Evolutionary conservation across 2,113 vertebrate genomes (phyloP).

Genomic region (Thinocorus orbignyianus): DNA sequence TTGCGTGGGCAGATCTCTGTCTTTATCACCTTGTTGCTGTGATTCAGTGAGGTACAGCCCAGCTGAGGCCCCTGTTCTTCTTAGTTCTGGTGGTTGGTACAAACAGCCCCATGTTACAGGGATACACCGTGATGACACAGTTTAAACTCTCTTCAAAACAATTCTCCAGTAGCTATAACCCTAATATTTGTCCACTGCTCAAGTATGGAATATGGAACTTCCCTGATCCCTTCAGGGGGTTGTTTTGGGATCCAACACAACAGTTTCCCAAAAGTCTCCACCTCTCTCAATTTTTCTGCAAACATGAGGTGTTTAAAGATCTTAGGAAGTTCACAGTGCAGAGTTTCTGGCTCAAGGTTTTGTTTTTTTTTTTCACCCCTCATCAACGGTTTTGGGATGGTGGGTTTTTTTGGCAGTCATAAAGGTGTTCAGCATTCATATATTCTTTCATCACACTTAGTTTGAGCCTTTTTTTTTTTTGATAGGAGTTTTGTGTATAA

Average conservation of each 20-base stretch:
- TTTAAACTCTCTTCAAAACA: not conserved
- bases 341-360: not conserved
- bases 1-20: not conserved
- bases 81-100: not conserved
- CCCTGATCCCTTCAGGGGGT: not conserved
- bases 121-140: not conserved
- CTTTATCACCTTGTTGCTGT: not conserved
- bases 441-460: not conserved
- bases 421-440: not conserved
- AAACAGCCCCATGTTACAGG: not conserved
- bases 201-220: not conserved
- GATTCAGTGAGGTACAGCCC: not conserved
- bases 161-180: not conserved
- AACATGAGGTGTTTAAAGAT: not conserved
- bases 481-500: not conserved
- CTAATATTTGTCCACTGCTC: not conserved
- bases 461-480: slow-evolving; percentile 21
- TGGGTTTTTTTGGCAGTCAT: not conserved
- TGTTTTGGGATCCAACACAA: not conserved
- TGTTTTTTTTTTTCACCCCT: fast-evolving
- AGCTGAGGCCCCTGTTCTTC: not conserved
- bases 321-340: not conserved
- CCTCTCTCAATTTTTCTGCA: not conserved
- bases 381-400: not conserved
- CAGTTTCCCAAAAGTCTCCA: not conserved